Conservation (phyloP, 2,888 invertebrate species). For the Leptothorax acervorum region DNA sequence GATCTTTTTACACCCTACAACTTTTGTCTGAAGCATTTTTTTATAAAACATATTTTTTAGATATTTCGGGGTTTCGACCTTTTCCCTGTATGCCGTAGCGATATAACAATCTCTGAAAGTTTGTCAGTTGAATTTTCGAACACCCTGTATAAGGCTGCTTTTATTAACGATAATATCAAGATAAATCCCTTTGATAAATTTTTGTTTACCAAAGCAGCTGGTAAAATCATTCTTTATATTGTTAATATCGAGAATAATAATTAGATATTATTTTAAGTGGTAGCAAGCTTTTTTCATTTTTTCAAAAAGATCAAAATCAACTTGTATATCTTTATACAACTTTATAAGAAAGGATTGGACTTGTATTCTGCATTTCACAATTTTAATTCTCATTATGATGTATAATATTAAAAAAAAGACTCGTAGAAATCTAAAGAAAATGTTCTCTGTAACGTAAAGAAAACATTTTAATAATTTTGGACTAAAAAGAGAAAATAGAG, state of each 20-base stretch:
- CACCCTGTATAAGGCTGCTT: background rate
- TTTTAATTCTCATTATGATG: background rate
- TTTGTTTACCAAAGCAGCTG: background rate
- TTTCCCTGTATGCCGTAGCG: too few species aligned
- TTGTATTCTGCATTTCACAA: conserved; percentile 13
- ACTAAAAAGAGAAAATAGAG: background rate
- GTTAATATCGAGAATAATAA: background rate
- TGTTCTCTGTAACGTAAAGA: background rate
- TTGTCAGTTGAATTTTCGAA: too few species aligned
- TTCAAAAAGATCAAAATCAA: background rate
- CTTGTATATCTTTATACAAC: background rate
- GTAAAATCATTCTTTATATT: background rate
- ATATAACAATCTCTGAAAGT: too few species aligned
- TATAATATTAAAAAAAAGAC: background rate
- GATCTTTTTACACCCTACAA: too few species aligned
- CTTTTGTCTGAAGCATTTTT: too few species aligned
- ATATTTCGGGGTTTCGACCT: too few species aligned
- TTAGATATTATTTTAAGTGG: background rate
- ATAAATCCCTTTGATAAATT: background rate
- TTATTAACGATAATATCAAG: background rate
- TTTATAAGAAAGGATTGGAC: background rate
- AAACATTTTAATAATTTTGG: background rate
- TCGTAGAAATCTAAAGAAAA: background rate
- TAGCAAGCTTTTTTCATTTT: background rate
- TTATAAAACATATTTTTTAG: too few species aligned